Evolutionary conservation across 2,797 vertebrate genomes (phyloP).

Genomic region (Clarias pachynema): DNA sequence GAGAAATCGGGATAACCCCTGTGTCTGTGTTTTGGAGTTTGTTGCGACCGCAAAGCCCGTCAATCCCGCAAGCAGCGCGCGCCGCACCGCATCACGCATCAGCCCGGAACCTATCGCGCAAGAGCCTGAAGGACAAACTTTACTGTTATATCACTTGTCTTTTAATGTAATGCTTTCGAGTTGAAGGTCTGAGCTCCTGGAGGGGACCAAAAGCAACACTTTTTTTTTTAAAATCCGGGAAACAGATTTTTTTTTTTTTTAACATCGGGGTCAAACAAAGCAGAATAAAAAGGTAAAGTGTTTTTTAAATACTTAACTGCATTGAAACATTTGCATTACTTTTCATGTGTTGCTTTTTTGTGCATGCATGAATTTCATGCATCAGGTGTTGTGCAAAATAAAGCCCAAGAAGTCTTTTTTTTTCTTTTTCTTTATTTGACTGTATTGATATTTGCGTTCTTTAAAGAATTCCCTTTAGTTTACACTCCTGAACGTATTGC

Average conservation of each 20-base stretch:
- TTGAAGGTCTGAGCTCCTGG: constrained; percentile 29
- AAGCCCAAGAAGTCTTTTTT: neutral
- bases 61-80: constrained; percentile 63
- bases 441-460: neutral
- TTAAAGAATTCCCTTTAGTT: neutral
- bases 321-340: neutral
- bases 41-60: constrained; percentile 69
- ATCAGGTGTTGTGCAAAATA: neutral
- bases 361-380: neutral
- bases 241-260: neutral
- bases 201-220: constrained; percentile 13
- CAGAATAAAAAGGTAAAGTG: constrained; percentile 17
- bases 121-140: constrained; percentile 66
- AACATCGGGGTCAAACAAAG: neutral
- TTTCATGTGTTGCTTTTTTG: neutral
- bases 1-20: constrained; percentile 11
- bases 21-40: constrained; percentile 57
- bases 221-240: neutral
- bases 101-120: constrained; percentile 65
- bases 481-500: neutral
- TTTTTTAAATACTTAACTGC: neutral
- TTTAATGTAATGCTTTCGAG: constrained; percentile 15
- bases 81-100: constrained; percentile 49
- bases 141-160: constrained; percentile 29
- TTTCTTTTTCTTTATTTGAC: too few species aligned